Conservation (phyloP, 2,113 vertebrate species). For the Copsychus sechellarum region DNA sequence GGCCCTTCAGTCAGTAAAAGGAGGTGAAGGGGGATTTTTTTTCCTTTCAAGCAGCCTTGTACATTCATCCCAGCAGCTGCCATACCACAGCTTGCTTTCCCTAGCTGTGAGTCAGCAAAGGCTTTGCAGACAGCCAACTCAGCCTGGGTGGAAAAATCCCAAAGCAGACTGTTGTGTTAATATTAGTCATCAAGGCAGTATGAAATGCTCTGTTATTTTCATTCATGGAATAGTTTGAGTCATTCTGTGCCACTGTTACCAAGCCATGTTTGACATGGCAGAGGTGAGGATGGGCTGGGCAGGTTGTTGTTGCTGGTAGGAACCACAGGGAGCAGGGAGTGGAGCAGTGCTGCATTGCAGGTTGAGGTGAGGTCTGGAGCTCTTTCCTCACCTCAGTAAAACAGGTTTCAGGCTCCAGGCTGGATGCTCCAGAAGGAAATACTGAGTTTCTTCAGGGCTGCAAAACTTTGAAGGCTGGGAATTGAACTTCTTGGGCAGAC, state of each 20-base stretch:
- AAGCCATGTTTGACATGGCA: slow-evolving; percentile 19
- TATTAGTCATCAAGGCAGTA: slow-evolving; percentile 31
- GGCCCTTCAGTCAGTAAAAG: neutral
- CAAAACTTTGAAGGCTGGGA: neutral
- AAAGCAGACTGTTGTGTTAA: neutral
- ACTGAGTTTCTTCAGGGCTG: neutral
- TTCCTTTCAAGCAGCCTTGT: neutral
- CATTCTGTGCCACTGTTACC: neutral
- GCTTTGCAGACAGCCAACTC: neutral
- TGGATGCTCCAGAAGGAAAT: neutral
- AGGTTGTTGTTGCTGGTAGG: neutral
- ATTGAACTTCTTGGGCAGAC: neutral
- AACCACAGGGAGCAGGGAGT: neutral
- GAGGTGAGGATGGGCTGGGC: neutral
- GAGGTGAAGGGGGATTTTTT: neutral
- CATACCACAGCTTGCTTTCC: neutral
- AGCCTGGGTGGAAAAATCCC: slow-evolving; percentile 16
- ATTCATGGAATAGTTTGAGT: slow-evolving; percentile 31
- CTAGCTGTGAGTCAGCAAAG: neutral
- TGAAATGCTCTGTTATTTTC: neutral
- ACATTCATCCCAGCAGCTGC: neutral
- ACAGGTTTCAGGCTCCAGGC: neutral
- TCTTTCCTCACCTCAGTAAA: accelerated
- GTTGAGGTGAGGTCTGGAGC: neutral
- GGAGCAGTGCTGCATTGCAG: neutral